A percentile compares a stretch with the other conserved stretches of the same genome.
These are phyloP conservation scores for Petaurus breviceps DNA, from an alignment of 2,113 vertebrate genomes.

Conservation along the genomic window DNA sequence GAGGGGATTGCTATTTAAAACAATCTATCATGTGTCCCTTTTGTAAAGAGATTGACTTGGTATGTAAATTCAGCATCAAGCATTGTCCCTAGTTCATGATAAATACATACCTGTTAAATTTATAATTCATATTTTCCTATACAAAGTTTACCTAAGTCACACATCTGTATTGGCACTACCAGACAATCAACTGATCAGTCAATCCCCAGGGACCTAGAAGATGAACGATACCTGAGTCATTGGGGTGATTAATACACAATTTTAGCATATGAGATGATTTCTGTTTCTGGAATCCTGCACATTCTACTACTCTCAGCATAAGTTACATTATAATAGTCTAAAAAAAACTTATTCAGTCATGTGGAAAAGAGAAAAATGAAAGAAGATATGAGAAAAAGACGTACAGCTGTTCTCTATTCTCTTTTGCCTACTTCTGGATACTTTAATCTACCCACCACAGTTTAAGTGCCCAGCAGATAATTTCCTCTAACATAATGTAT, in stretches of 20 bases:
- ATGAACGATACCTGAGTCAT: background rate
- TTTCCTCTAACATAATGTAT: background rate
- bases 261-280: background rate
- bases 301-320: background rate
- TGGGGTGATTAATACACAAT: background rate
- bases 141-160: background rate
- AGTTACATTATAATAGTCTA: background rate
- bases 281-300: background rate
- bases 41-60: background rate
- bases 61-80: background rate
- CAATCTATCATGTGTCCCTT: background rate
- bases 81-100: background rate
- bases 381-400: background rate
- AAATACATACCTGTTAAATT: background rate
- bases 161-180: background rate
- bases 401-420: background rate
- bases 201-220: background rate
- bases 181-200: background rate
- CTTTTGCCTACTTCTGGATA: background rate
- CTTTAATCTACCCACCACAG: background rate
- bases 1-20: background rate
- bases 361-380: constrained; percentile 12
- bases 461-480: constrained; percentile 12
- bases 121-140: background rate
- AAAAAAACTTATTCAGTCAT: constrained; percentile 22